Evolutionary conservation across 2,797 vertebrate species (phyloP).

Genomic region (Phoeniculus purpureus): DNA sequence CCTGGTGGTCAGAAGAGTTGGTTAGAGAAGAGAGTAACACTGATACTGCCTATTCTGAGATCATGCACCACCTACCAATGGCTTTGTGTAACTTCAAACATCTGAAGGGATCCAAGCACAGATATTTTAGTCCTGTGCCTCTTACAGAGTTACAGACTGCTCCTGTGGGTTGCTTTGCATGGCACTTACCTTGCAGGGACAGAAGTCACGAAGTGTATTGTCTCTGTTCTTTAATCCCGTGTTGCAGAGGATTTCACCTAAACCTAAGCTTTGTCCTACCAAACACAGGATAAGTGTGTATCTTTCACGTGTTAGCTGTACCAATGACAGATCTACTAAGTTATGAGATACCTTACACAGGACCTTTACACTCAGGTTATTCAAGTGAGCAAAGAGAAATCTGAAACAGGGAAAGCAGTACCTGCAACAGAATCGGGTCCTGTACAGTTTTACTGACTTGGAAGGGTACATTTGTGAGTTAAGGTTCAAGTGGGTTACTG

Average conservation of each 20-base stretch:
- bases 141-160: background rate
- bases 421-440: background rate
- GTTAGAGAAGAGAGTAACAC: accelerated
- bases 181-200: background rate
- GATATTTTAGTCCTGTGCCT: background rate
- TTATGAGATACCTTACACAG: background rate
- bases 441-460: background rate
- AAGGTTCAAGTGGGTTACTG: background rate
- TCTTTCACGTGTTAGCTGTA: background rate
- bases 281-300: background rate
- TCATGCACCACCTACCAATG: background rate
- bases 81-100: background rate
- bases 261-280: background rate
- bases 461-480: background rate
- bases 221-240: background rate
- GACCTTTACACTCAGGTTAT: background rate
- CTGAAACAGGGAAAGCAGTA: background rate
- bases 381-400: background rate
- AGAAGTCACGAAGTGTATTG: background rate
- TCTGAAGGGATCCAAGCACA: background rate
- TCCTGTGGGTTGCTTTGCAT: background rate
- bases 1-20: background rate
- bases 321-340: too few species aligned
- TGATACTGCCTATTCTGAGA: background rate
- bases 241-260: background rate